Evolutionary conservation across 2,888 invertebrate genomes (phyloP), one percentile per base, ranked within the genome.

Genomic region (Blomia tropicalis): DNA sequence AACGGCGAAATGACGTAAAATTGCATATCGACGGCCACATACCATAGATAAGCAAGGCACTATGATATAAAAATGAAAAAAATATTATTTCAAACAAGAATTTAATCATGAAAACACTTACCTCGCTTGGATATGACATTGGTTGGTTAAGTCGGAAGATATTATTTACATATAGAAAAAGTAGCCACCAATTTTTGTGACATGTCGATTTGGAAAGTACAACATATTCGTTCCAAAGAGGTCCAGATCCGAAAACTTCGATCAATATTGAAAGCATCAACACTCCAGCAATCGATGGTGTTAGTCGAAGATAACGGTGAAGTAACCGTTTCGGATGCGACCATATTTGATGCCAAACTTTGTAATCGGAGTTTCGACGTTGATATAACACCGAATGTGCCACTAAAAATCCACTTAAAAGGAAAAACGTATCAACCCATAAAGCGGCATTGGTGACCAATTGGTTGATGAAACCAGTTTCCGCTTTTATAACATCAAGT

Each of bases 371-470:
- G 7, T 7, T 11, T 25, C 7, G n/a, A 7, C 17, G 7, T 17
- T 47, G 47, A n/a, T 58, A 30, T n/a, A 62, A 41, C 27, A 59
- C 29, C 27, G 58, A 30, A 43, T 62, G 44, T n/a, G 58, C 47
- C 27, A 58, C 43, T n/a, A 62, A 14, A 27, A 62, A 62, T 2
- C 62, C 62, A 30, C 31, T 31, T 19, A 62, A 51, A 1, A 62
- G 41, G 30, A 62, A 62, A 32, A 62, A 62, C 22, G 62, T 58
- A 27, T 62, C 62, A n/a, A 62, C 62, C 62, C 62, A 62, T 27
- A 62, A 43, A 7, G 44, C 62, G 14, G 62, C 62, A 47, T 62
- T 62, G 14, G 62, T 62, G 5, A 62, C 22, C 1, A 62, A 41
- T 30, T 62, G 62, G 4, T 47, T 19, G 19, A 51, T 23, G 43